Evolutionary conservation across 2,113 vertebrate genomes (phyloP).

Genomic region (Emydura subglobosa): DNA sequence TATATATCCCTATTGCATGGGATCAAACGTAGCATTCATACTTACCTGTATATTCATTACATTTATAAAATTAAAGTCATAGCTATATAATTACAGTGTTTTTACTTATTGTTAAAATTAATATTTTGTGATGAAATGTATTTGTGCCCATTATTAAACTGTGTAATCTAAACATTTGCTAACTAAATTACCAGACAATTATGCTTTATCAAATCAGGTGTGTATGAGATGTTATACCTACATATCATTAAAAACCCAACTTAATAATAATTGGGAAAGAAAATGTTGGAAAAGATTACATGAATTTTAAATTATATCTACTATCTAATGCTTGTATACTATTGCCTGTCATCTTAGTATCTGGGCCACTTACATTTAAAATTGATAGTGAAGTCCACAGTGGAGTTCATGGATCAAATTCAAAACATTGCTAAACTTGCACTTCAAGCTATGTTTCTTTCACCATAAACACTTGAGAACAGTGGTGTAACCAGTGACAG

Average conservation of each 20-base stretch:
- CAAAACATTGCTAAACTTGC: not conserved
- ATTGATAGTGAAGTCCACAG: not conserved
- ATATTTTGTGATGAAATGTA: slow-evolving; percentile 53
- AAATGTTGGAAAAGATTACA: not conserved
- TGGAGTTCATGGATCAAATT: not conserved
- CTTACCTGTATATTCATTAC: not conserved
- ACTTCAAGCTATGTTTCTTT: not conserved
- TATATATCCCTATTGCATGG: not conserved
- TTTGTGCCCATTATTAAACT: slow-evolving; percentile 36
- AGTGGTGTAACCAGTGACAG: not conserved
- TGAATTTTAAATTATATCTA: not conserved
- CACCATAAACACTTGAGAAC: not conserved
- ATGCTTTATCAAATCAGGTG: slow-evolving; percentile 13
- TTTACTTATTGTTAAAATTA: slow-evolving; percentile 52
- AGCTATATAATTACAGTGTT: slow-evolving; percentile 16
- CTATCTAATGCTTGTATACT: not conserved
- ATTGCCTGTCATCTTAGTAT: fast-evolving
- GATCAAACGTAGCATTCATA: not conserved
- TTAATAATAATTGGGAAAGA: not conserved
- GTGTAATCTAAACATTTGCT: slow-evolving; percentile 46
- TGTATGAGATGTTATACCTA: not conserved
- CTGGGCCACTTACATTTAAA: not conserved
- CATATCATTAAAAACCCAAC: not conserved
- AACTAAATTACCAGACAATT: slow-evolving; percentile 43
- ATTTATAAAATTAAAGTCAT: slow-evolving; percentile 46